Base-by-base conservation (phyloP, 2,113 vertebrate species). In the Cathartes aura region DNA sequence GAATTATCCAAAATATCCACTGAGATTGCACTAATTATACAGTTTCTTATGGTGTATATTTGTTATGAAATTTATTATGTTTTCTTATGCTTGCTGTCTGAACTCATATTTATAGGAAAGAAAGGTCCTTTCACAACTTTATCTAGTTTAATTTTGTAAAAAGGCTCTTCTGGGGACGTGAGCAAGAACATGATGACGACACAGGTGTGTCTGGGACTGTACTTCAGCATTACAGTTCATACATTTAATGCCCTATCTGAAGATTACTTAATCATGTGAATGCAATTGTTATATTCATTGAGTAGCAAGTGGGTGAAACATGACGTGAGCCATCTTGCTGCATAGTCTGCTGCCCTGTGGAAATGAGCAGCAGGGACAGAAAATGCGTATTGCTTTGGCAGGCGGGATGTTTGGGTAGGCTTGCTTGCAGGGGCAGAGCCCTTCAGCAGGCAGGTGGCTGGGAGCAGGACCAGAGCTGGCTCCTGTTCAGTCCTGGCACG, bases 1-100 rank as follows among this genome's bases (percentile, higher is more conserved):
- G 62, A 83, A 60, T 93, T 87, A 89, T 78, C 47, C 38, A 50
- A 95, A 94, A 87, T 95, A 97, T 64, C 78, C 59, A 76, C 82
- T 29, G 47, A 70, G n/a, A 88, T 96, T 94, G 52, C 78, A 89
- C 48, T 76, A 83, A 81, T 87, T 87, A 40, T 43, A 32, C 12
- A 22, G 58, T 95, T 93, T 89, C 52, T 94, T 63, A 42, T 45
- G 47, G 80, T 73, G 48, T 64, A 2, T 59, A 64, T 91, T 97
- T 95, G 40, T 90, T 89, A 90, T 43, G 42, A 81, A 96, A 84
- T 86, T 75, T 75, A 23, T 88, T 93, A 22, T 45, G 30, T 82
- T 62, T 82, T 89, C 43, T 86, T n/a, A 81, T 50, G 12, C 62
- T 87, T 78, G 30, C 63, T 95, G 30, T 80, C 83, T 94, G 64